A percentile compares a stretch with the other conserved stretches of the same genome.
Evolutionary conservation across 2,113 vertebrate species (phyloP).

Genomic region (Cyprinodon tularosa): DNA sequence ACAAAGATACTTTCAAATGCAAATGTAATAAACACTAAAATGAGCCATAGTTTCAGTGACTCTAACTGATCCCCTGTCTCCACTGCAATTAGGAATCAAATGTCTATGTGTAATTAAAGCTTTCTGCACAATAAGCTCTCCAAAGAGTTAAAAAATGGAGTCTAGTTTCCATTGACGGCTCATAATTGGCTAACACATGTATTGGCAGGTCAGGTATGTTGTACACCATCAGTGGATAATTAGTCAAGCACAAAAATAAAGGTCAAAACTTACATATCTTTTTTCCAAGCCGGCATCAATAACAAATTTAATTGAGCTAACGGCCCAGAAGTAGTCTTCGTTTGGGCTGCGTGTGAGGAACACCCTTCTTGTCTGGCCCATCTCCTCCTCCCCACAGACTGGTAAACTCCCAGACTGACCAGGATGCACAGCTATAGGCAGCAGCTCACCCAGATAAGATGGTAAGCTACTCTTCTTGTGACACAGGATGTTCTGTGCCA

Average conservation of each 20-base stretch:
- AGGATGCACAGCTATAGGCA: conserved; percentile 82
- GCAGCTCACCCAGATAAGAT: conserved; percentile 80
- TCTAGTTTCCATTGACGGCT: too few relatives aligned
- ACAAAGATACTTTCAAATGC: too few relatives aligned
- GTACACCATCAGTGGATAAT: neutral
- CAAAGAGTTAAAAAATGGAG: too few relatives aligned
- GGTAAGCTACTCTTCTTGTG: conserved; percentile 76
- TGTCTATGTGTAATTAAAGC: too few relatives aligned
- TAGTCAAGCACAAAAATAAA: neutral
- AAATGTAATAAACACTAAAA: too few relatives aligned
- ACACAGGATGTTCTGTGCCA: conserved; percentile 81
- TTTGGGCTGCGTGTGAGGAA: conserved; percentile 85
- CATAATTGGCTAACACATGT: neutral
- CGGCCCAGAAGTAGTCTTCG: conserved; percentile 82
- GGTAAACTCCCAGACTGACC: conserved; percentile 66
- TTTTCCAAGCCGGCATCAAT: conserved; percentile 86
- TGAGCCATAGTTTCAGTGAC: too few relatives aligned
- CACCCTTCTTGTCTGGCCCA: conserved; percentile 76
- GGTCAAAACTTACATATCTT: conserved; percentile 79
- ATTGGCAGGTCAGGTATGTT: too few relatives aligned
- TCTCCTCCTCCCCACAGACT: conserved; percentile 52
- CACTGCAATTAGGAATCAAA: too few relatives aligned
- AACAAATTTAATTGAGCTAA: conserved; percentile 81
- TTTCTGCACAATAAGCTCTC: too few relatives aligned
- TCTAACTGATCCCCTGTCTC: too few relatives aligned